Base-by-base conservation (phyloP, 2,113 vertebrate genomes). In the Petrocephalus microphthalmus region DNA sequence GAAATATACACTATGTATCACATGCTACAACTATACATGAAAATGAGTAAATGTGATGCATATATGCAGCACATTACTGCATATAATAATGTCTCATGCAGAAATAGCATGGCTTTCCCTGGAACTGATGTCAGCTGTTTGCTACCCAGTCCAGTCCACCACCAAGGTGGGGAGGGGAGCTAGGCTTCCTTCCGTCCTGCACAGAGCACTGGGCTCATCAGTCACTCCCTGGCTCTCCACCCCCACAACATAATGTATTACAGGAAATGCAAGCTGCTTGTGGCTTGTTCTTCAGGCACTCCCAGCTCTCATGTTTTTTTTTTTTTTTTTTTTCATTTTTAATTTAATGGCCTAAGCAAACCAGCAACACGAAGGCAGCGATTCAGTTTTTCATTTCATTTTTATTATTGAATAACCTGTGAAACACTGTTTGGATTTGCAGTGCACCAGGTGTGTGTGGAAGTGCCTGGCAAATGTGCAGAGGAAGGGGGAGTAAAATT, bases 361-460 rank as follows among this genome's bases (percentile, higher is more conserved):
- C 13, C 49, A 86, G 17, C 20, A 37, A 86, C 53, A 22, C 19
- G 33, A n/a, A 10, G 33, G 7, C 20, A 60, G 54, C 22, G 29
- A 47, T 86, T 86, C 33, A 45, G 33, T 45, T 85, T 54, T 25
- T 78, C 19, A 11, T 78, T 42, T 42, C 42, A 42, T 42, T 42
- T 56, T 85, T 85, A 85, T 86, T 86, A 60, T 45, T 60, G 33
- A 64, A 86, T 64, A 86, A 42, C 54, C 29, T 86, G 54, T 64
- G 29, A 86, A 60, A 86, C 53, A 86, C 20, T 6, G 6, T 29
- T 25, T 86, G 33, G 10, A 25, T n/a, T 22, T 19, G 57, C 56
- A 56, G 84, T 60, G 51, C 17, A 47, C 37, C 37, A 17, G 25
- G 20, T 60, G 33, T 64, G 51, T 33, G 51, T 54, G 49, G 22